phyloP scores from a whole-genome alignment of 1,140 invertebrate genomes.

The Drosophila trapezifrons region DNA sequence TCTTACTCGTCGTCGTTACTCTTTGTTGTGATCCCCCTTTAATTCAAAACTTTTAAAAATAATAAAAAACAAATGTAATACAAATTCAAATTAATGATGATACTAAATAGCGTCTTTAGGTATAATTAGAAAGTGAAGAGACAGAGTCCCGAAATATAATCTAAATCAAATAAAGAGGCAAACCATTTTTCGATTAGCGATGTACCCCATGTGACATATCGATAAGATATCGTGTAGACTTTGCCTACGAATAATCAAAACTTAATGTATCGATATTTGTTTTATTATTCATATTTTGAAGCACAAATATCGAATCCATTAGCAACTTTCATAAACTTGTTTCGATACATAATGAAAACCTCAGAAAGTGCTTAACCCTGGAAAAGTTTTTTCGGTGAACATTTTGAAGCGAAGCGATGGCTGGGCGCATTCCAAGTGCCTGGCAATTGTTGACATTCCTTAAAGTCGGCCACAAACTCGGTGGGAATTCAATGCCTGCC shows the following conservation, averaged over 20 bases:
- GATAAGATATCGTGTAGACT: background rate
- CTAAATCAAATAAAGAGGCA: too few species aligned
- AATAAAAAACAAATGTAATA: too few species aligned
- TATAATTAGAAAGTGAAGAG: too few species aligned
- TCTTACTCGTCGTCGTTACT: too few species aligned
- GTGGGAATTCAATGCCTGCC: conserved; percentile 30
- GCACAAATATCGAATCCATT: background rate
- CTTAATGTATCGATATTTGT: background rate
- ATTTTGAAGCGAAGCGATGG: conserved; percentile 21
- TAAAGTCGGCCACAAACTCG: conserved; percentile 61
- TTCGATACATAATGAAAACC: conserved; percentile 28
- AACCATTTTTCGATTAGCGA: too few species aligned
- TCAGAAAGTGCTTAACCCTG: conserved; percentile 39
- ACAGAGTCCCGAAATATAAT: too few species aligned
- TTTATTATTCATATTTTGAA: background rate
- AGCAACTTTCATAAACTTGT: conserved; percentile 6
- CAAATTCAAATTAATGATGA: too few species aligned
- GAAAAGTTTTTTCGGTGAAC: conserved; percentile 14
- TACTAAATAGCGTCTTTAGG: too few species aligned
- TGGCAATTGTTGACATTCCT: conserved; percentile 77
- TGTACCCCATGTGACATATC: background rate
- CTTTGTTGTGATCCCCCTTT: too few species aligned
- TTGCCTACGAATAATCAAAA: too few species aligned
- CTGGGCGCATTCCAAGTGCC: conserved; percentile 51
- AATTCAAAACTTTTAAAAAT: too few species aligned